Conservation (phyloP, 2,888 invertebrate species). For the Caenorhabditis macrosperma region DNA sequence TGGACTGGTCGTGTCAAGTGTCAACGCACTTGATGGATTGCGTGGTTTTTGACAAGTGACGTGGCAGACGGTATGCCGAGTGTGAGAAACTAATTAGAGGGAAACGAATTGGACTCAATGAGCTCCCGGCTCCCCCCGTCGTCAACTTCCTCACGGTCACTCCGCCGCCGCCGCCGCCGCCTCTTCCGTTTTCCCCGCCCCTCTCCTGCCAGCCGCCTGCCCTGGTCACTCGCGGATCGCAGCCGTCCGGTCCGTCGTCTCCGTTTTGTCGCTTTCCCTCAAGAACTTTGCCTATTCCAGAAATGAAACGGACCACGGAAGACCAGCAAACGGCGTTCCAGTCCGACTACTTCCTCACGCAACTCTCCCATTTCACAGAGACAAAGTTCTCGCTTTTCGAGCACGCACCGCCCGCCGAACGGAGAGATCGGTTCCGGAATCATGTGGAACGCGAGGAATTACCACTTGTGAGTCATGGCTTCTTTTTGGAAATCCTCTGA, state of each 20-base stretch:
- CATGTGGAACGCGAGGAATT: constrained; percentile 48
- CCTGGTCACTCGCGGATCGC: not conserved
- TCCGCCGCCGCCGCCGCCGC: not conserved
- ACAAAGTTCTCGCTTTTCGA: constrained; percentile 57
- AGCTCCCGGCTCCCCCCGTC: too few relatives aligned
- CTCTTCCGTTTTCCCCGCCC: too few relatives aligned
- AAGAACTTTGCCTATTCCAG: not conserved
- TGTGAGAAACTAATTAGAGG: too few relatives aligned
- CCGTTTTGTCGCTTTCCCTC: not conserved
- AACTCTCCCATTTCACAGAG: constrained; percentile 48
- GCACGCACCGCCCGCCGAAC: constrained; percentile 53
- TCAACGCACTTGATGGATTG: too few relatives aligned
- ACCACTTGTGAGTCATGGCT: constrained; percentile 53
- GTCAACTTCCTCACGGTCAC: constrained; percentile 19
- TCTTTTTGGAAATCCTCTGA: not conserved
- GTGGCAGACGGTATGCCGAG: too few relatives aligned
- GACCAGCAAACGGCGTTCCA: constrained; percentile 57
- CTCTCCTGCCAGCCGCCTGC: constrained; percentile 24
- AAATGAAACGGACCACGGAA: constrained; percentile 23
- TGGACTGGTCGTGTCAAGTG: too few relatives aligned
- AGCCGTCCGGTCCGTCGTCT: too few relatives aligned
- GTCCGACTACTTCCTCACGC: constrained; percentile 56
- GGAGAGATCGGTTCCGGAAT: constrained; percentile 54
- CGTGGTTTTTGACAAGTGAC: too few relatives aligned
- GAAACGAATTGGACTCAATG: too few relatives aligned